Evolutionary conservation across 2,113 vertebrate genomes (phyloP).

Genomic region (Orycteropus afer): DNA sequence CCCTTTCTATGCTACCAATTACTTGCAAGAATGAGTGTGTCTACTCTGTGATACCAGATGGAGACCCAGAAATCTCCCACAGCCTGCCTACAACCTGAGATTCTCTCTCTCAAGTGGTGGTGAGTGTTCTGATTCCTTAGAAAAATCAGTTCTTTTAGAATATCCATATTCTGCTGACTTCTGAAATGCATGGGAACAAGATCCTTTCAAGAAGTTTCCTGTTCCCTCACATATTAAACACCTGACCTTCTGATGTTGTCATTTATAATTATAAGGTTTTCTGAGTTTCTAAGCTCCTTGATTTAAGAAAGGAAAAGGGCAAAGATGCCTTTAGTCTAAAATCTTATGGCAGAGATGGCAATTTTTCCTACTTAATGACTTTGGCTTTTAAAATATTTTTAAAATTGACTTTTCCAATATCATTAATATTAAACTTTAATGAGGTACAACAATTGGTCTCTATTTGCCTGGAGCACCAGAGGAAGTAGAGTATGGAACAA

Average conservation of each 20-base stretch:
- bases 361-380: not conserved
- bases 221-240: not conserved
- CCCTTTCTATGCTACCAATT: not conserved
- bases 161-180: not conserved
- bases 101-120: not conserved
- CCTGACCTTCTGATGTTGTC: not conserved
- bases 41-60: not conserved
- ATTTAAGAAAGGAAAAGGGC: not conserved
- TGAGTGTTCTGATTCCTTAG: too few species aligned
- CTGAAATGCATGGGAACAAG: not conserved
- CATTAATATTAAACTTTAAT: conserved; percentile 33
- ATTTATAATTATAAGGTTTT: not conserved
- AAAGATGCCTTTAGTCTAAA: not conserved
- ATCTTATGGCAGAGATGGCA: not conserved
- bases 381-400: not conserved
- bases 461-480: too few species aligned
- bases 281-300: not conserved
- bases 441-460: too few species aligned
- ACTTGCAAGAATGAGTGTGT: not conserved
- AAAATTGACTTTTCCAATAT: conserved; percentile 10
- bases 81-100: not conserved
- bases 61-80: not conserved
- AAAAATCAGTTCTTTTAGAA: not conserved
- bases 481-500: too few species aligned
- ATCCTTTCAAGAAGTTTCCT: not conserved